These are phyloP conservation scores for Morpho deidamia DNA, from an alignment of 2,888 invertebrate genomes.

Conservation along the genomic window DNA sequence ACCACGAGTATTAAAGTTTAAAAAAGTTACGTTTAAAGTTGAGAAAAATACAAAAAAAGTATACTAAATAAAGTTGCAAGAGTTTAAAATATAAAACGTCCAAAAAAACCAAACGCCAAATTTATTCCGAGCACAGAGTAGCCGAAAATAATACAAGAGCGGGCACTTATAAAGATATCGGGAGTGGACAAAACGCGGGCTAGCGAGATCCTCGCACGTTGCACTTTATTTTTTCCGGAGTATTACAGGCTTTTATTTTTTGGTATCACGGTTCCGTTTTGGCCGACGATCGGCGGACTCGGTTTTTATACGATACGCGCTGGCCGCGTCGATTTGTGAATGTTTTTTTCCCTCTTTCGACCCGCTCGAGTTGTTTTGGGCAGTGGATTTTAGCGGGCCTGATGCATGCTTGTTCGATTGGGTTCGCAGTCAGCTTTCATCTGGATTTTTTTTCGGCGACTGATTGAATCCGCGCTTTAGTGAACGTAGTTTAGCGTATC, in stretches of 20 bases:
- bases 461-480: conserved; percentile 76
- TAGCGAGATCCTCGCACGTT: conserved; percentile 35
- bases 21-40: too few species aligned
- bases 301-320: conserved; percentile 71
- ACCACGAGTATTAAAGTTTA: too few species aligned
- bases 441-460: conserved; percentile 54
- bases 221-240: conserved; percentile 67
- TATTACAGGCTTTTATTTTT: conserved; percentile 74
- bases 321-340: conserved; percentile 63
- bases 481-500: conserved; percentile 69
- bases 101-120: conserved; percentile 12
- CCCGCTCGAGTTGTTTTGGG: conserved; percentile 74
- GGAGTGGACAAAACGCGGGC: conserved; percentile 40
- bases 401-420: conserved; percentile 67
- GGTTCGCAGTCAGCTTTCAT: conserved; percentile 56
- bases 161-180: conserved; percentile 60
- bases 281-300: conserved; percentile 68
- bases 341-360: conserved; percentile 58
- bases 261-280: conserved; percentile 76
- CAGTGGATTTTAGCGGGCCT: conserved; percentile 65
- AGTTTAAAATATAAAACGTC: conserved; percentile 2
- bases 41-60: not conserved
- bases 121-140: conserved; percentile 18
- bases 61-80: not conserved
- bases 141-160: conserved; percentile 28